phyloP scores from a whole-genome alignment of 2,113 vertebrate genomes.

The Cavia porcellus region DNA sequence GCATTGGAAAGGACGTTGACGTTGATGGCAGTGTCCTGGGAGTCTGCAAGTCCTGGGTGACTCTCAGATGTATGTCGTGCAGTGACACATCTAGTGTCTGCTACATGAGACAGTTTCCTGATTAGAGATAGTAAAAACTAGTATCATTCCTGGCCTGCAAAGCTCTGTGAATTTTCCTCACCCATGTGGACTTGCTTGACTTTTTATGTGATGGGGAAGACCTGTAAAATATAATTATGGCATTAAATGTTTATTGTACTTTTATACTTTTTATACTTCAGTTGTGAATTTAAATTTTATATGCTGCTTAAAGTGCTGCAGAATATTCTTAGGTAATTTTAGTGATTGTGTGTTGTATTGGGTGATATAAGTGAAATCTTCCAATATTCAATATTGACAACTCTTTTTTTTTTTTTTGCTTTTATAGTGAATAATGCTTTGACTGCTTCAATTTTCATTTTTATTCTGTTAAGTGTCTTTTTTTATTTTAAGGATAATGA shows the following conservation, averaged over 20 bases:
- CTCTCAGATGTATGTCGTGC: not conserved
- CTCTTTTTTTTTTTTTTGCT: not conserved
- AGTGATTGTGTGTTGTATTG: not conserved
- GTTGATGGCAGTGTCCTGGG: not conserved
- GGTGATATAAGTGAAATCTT: not conserved
- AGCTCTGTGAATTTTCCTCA: not conserved
- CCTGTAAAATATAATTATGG: not conserved
- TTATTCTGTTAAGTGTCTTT: not conserved
- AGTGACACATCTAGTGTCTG: not conserved
- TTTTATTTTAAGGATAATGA: no score
- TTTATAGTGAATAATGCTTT: not conserved
- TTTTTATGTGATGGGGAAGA: conserved; percentile 12
- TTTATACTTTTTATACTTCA: conserved; percentile 10
- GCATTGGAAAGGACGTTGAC: not conserved
- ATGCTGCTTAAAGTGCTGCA: not conserved
- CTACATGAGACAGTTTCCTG: not conserved
- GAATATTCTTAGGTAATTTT: not conserved
- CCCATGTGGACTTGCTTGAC: not conserved
- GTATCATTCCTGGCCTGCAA: not conserved
- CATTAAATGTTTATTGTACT: not conserved
- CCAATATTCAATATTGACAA: not conserved
- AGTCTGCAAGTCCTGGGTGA: not conserved
- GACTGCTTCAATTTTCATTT: conserved; percentile 18
- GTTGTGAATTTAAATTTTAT: conserved; percentile 4
- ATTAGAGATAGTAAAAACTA: not conserved